Base-by-base conservation (phyloP, 2,797 vertebrate species). In the Anabacerthia variegaticeps region DNA sequence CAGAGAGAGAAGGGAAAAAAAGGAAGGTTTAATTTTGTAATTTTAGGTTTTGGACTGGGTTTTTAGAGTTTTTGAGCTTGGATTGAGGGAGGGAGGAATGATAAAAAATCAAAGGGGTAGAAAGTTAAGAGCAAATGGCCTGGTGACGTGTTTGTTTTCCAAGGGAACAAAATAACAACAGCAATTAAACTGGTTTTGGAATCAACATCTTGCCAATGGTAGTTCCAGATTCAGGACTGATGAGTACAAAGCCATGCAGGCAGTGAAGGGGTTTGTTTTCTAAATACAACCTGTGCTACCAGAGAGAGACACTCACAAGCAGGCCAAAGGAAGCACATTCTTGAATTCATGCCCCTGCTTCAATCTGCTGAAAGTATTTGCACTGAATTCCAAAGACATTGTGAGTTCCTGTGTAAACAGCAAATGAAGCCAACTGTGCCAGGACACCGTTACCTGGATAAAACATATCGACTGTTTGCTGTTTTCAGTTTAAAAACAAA, bases 91-190 rank as follows among this genome's bases (percentile, higher is more conserved):
- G 30, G 51, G 37, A 79, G 30, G n/a, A 63, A 85, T 0, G 49
- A 56, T 18, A 23, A 49, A 87, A 94, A 92, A 88, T 76, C 77
- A 72, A 41, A 80, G 52, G 66, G 76, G 43, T 30, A 68, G 37
- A n/a, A 96, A 95, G 63, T 48, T 90, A 87, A 52, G 77, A 91
- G 61, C 96, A 97, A 97, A 96, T 93, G 97, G 97, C 52, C 86
- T 71, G 37, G 39, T 37, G 78, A 69, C 1, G 2, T 1, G 7
- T 87, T 93, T 92, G 83, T 90, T 93, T 92, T 59, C 39, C 11
- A 6, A 71, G 36, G 54, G 43, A 20, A 37, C n/a, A 36, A 67
- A 79, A 75, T 39, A 82, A n/a, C 55, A 83, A 11, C 51, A 44
- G 52, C 26, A 32, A 20, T 63, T 37, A 27, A 93, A 9, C 4